Conservation (phyloP, 2,113 vertebrate species). For the Phrynocephalus versicolor region DNA sequence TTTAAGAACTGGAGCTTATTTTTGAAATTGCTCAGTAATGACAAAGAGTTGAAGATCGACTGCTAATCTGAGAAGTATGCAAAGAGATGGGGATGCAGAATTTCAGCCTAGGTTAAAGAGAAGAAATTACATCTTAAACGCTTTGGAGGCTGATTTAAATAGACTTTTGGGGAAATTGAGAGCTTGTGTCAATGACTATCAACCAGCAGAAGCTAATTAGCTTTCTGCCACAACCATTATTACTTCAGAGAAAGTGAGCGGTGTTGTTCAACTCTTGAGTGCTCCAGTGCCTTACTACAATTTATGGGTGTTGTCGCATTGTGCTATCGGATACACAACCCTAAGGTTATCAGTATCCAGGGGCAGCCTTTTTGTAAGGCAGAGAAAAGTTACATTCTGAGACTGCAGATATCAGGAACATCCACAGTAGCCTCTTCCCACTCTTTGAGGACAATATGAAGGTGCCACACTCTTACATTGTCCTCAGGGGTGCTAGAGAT, state of each 20-base stretch:
- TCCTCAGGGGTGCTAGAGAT: neutral
- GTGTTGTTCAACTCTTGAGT: neutral
- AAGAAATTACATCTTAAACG: neutral
- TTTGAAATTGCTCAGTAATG: conserved; percentile 18
- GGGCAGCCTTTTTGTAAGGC: neutral
- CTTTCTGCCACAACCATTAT: neutral
- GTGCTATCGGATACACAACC: neutral
- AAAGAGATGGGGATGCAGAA: neutral
- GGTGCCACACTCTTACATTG: neutral
- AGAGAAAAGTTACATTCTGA: neutral
- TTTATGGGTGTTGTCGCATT: neutral
- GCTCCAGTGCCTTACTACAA: neutral
- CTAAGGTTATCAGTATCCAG: neutral
- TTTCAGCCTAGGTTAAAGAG: neutral
- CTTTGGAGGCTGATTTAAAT: neutral
- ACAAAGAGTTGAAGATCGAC: neutral
- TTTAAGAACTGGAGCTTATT: conserved; percentile 14
- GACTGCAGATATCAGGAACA: neutral
- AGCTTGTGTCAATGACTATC: neutral
- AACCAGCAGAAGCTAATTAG: neutral
- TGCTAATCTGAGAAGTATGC: neutral
- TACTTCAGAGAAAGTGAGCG: neutral
- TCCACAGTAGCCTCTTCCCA: neutral
- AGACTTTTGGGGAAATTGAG: neutral
- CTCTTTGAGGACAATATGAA: neutral